phyloP scores from a whole-genome alignment of 2,888 invertebrate species.

The Drosophila borealis region DNA sequence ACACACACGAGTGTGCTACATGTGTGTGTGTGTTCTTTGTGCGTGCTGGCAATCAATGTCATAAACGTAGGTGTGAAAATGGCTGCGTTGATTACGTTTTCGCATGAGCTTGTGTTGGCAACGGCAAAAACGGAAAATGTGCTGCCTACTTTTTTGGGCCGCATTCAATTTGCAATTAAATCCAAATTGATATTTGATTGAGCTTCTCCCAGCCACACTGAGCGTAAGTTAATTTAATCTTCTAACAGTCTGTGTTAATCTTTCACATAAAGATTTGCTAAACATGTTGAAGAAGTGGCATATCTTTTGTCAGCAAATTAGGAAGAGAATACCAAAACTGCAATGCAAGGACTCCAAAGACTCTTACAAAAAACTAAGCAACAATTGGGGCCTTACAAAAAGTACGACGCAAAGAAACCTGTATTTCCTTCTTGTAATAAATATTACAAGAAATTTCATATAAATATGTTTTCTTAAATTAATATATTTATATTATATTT shows the following conservation, averaged over 20 bases:
- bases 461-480: too few relatives aligned
- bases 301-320: neutral
- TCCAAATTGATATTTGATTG: constrained; percentile 60
- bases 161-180: constrained; percentile 57
- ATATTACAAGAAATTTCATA: too few relatives aligned
- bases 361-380: too few relatives aligned
- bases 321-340: neutral
- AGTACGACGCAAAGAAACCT: too few relatives aligned
- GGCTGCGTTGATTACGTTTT: constrained; percentile 67
- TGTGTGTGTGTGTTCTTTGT: constrained; percentile 31
- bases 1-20: constrained; percentile 9
- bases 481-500: too few relatives aligned
- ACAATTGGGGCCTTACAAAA: too few relatives aligned
- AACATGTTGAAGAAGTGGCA: neutral
- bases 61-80: constrained; percentile 74
- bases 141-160: constrained; percentile 54
- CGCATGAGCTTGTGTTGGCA: constrained; percentile 57
- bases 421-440: too few relatives aligned
- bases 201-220: constrained; percentile 16
- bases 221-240: constrained; percentile 25
- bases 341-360: too few relatives aligned
- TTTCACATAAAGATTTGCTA: neutral
- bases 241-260: neutral
- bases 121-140: constrained; percentile 38
- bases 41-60: constrained; percentile 76